A percentile compares a stretch with the other conserved stretches of the same genome.
phyloP scores from a whole-genome alignment of 2,113 vertebrate genomes.

The Oryzias melastigma region DNA sequence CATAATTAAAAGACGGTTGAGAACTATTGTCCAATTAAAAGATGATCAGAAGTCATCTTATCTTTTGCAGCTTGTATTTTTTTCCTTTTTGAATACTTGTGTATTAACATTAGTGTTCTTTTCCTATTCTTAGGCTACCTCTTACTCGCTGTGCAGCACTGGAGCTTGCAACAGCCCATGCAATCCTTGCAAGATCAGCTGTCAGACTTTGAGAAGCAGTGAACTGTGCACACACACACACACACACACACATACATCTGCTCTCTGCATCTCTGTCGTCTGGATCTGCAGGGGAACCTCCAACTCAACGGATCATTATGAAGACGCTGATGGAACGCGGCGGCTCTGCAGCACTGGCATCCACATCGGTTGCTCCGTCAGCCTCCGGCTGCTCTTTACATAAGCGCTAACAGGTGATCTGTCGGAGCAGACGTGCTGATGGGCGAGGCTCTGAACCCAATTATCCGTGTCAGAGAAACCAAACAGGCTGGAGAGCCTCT shows the following conservation, averaged over 20 bases:
- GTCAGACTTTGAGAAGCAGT: no score
- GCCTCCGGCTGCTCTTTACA: constrained; percentile 17
- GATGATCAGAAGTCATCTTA: no score
- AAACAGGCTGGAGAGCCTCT: neutral
- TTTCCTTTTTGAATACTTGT: no score
- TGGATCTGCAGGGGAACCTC: constrained; percentile 15
- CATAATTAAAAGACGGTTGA: no score
- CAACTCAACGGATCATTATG: constrained; percentile 38
- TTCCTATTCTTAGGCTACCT: no score
- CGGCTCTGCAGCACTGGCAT: constrained; percentile 29
- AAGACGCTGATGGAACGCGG: constrained; percentile 52
- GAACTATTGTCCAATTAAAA: no score
- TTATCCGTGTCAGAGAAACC: neutral
- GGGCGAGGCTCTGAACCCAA: constrained; percentile 14
- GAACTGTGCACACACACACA: no score
- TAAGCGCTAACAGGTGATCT: constrained; percentile 32
- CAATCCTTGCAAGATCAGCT: no score
- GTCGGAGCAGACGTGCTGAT: constrained; percentile 32
- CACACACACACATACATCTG: neutral
- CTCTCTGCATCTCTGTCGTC: neutral
- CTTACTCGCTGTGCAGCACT: no score
- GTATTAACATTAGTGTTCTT: no score
- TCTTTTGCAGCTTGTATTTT: no score
- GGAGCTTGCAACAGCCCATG: no score
- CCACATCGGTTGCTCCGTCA: constrained; percentile 9